A percentile compares a stretch with the other conserved stretches of the same genome.
phyloP scores from a whole-genome alignment of 2,113 vertebrate species.

The Tapirus terrestris region DNA sequence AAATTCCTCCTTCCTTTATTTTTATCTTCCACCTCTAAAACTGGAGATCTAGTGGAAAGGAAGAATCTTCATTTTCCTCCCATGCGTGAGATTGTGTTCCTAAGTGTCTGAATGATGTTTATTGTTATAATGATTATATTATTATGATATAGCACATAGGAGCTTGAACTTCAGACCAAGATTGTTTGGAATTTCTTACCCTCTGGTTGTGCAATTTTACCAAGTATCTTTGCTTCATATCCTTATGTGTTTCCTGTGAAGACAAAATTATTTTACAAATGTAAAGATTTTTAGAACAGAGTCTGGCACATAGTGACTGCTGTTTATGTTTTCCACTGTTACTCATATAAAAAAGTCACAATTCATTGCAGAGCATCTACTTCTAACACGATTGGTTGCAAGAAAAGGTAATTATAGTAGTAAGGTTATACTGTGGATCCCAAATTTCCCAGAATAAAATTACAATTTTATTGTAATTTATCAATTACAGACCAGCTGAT shows the following conservation, averaged over 20 bases:
- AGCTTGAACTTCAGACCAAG: not conserved
- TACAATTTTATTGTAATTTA: too few species aligned
- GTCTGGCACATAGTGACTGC: not conserved
- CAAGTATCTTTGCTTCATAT: not conserved
- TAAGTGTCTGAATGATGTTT: not conserved
- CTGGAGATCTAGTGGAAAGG: not conserved
- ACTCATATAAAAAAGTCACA: not conserved
- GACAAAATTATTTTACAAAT: constrained; percentile 15
- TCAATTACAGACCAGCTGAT: not conserved
- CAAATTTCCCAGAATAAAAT: constrained; percentile 14
- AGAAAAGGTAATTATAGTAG: constrained; percentile 18
- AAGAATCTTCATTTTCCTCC: constrained; percentile 33
- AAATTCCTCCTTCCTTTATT: not conserved
- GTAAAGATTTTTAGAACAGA: constrained; percentile 3
- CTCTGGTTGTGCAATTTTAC: not conserved
- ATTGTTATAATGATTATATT: not conserved
- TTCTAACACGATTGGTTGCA: not conserved
- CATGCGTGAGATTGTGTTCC: not conserved
- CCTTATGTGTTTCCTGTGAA: not conserved
- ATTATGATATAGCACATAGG: not conserved
- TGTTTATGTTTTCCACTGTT: constrained; percentile 38
- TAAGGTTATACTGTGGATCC: not conserved
- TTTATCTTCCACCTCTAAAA: constrained; percentile 15
- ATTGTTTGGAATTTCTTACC: not conserved
- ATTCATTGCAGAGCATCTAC: not conserved